Base-by-base conservation (phyloP, 2,113 vertebrate genomes). In the Bubo bubo region DNA sequence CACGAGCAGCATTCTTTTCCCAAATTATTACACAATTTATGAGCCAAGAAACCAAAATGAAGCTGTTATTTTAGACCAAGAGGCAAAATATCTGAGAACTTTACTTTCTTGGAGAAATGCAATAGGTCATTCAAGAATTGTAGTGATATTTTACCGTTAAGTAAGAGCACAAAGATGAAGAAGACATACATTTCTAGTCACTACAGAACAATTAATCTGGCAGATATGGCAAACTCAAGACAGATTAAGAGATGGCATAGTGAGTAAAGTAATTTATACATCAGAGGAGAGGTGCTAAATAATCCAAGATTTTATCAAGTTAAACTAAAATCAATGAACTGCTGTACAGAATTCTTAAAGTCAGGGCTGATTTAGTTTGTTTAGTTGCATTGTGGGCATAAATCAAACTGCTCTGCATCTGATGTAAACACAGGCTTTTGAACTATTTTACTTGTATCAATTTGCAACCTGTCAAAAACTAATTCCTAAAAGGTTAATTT, bases 41-140 rank as follows among this genome's bases (percentile, higher is more conserved):
- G 22, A 95, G 67, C 19, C 50, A 89, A 77, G 41, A 75, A 93
- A 28, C 37, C 64, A 80, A 94, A 97, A 90, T 67, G 52, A 86
- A 74, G 34, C 20, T 50, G 32, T 35, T 80, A 64, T 45, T 92
- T 90, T 64, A 83, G 58, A 79, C 41, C 8, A 55, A 80, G 63
- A 77, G 62, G 60, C 30, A 71, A 80, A 91, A n/a, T 20, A 91
- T 79, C 12, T 3, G 27, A 84, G 52, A 81, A 72, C 4, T 64
- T 77, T 8, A 55, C 5, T 67, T 80, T 84, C 49, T 63, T 71
- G 34, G 13, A 77, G 62, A 92, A 72, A 68, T 37, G 39, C 14
- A 86, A 35, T 1, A 4, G 35, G 22, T 67, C 10, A 52, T 81
- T 93, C 56, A 72, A 75, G 16, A 81, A 66, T 5, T 62, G 21